phyloP scores from a whole-genome alignment of 2,888 invertebrate genomes.

The Ctena decussata region DNA sequence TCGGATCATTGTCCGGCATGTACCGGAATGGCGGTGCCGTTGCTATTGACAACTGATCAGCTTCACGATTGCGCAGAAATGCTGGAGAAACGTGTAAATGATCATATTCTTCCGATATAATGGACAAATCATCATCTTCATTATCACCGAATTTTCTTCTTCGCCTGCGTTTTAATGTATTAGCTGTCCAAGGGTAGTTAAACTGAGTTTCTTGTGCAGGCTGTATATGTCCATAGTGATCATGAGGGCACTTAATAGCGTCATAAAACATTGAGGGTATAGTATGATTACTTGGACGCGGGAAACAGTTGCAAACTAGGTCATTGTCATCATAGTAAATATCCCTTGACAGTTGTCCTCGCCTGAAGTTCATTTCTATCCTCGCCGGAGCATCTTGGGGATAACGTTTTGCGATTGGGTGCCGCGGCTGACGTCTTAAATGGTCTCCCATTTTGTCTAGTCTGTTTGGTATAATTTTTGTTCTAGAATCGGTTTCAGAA shows the following conservation, averaged over 20 bases:
- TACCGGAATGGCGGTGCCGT: conserved; percentile 69
- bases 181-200: conserved; percentile 78
- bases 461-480: too few relatives aligned
- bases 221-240: conserved; percentile 67
- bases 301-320: conserved; percentile 74
- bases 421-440: conserved; percentile 33
- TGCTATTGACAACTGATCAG: conserved; percentile 55
- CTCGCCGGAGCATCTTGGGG: conserved; percentile 59
- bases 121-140: conserved; percentile 56
- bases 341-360: conserved; percentile 31
- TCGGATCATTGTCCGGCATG: conserved; percentile 41
- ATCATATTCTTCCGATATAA: conserved; percentile 64
- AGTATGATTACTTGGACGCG: conserved; percentile 68
- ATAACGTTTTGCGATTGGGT: conserved; percentile 49
- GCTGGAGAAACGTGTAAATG: conserved; percentile 45
- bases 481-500: too few relatives aligned
- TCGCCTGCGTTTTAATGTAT: conserved; percentile 59
- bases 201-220: conserved; percentile 74
- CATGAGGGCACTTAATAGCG: conserved; percentile 74
- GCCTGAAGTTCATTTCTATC: conserved; percentile 61
- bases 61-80: conserved; percentile 24
- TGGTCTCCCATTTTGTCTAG: conserved; percentile 14
- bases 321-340: conserved; percentile 46
- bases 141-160: conserved; percentile 43
- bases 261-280: conserved; percentile 80